Evolutionary conservation across 2,797 vertebrate species (phyloP).

Genomic region (Dermochelys coriacea): DNA sequence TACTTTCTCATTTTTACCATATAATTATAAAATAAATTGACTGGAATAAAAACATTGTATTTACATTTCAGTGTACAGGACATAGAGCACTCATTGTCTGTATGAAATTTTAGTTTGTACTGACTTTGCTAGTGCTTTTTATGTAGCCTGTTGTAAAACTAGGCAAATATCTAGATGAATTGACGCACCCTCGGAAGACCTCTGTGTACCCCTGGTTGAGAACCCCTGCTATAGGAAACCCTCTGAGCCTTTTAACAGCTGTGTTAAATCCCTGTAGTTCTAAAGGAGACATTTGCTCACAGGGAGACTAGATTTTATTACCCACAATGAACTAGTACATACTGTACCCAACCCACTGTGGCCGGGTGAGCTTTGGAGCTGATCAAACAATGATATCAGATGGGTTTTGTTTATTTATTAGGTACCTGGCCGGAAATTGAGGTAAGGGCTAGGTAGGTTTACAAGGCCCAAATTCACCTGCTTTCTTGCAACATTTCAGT

Average conservation of each 20-base stretch:
- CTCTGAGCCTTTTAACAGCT: constrained; percentile 44
- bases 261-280: constrained; percentile 68
- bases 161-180: too few relatives aligned
- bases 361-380: background rate
- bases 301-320: constrained; percentile 30
- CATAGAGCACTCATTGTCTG: too few relatives aligned
- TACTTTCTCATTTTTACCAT: too few relatives aligned
- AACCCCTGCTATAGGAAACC: constrained; percentile 13
- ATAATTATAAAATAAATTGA: too few relatives aligned
- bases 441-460: background rate
- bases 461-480: background rate
- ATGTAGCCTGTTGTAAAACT: too few relatives aligned
- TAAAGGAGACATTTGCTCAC: constrained; percentile 42
- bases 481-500: accelerated
- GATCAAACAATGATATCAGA: background rate
- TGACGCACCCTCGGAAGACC: too few relatives aligned
- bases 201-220: too few relatives aligned
- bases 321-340: constrained; percentile 17
- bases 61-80: too few relatives aligned
- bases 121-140: too few relatives aligned
- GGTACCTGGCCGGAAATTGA: accelerated
- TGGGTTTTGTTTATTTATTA: background rate
- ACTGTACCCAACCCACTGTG: background rate
- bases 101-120: too few relatives aligned
- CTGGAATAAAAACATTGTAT: too few relatives aligned